Conservation (phyloP, 2,113 vertebrate genomes). For the Vanacampus margaritifer region DNA sequence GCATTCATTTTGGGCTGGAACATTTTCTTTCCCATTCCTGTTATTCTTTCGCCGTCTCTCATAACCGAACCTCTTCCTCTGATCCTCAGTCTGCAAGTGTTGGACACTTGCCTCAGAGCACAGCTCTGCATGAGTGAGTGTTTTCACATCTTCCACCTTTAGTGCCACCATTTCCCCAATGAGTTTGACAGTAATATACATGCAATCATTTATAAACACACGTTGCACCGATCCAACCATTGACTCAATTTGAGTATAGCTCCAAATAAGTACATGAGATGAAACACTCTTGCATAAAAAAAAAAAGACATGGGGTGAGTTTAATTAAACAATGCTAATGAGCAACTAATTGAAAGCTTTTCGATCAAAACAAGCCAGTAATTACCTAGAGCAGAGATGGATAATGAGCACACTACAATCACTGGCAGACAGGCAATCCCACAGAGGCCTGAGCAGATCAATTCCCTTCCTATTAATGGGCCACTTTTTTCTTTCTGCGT, state of each 20-base stretch:
- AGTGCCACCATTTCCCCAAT: neutral
- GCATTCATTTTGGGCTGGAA: slow-evolving; percentile 30
- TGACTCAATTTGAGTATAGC: slow-evolving; percentile 30
- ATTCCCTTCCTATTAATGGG: slow-evolving; percentile 62
- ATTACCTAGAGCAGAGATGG: slow-evolving; percentile 68
- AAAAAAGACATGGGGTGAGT: slow-evolving; percentile 67
- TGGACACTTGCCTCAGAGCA: slow-evolving; percentile 7
- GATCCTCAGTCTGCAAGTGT: slow-evolving; percentile 18
- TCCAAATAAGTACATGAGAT: slow-evolving; percentile 53
- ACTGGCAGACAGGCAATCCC: slow-evolving; percentile 54
- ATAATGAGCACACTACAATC: slow-evolving; percentile 68
- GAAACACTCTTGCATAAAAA: slow-evolving; percentile 40
- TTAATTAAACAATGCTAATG: slow-evolving; percentile 78
- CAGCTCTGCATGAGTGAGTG: slow-evolving; percentile 2
- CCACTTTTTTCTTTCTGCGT: slow-evolving; percentile 28
- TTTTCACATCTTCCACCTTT: slow-evolving; percentile 4
- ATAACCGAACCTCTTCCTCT: slow-evolving; percentile 18
- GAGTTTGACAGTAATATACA: slow-evolving; percentile 6
- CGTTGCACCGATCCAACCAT: slow-evolving; percentile 7
- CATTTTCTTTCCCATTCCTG: slow-evolving; percentile 22
- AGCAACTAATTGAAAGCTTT: slow-evolving; percentile 75
- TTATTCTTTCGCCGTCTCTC: slow-evolving; percentile 22
- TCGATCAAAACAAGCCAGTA: slow-evolving; percentile 72
- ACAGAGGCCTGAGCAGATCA: slow-evolving; percentile 56
- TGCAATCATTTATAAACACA: slow-evolving; percentile 19